These are phyloP conservation scores for Hippocampus mohnikei DNA, from an alignment of 2,113 vertebrate genomes.

Conservation along the genomic window DNA sequence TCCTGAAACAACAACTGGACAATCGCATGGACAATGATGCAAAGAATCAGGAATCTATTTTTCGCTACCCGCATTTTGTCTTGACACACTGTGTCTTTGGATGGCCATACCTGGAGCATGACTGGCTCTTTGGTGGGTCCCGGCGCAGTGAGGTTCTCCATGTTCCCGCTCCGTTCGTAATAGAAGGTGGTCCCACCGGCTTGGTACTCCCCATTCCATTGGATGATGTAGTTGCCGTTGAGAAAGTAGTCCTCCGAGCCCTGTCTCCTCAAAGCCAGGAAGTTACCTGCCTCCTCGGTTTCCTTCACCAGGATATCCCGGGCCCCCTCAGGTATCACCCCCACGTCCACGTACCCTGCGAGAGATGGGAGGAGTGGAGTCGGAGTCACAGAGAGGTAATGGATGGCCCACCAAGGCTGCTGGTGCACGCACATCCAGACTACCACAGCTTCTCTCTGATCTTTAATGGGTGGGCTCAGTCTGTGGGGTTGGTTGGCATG, in stretches of 20 bases:
- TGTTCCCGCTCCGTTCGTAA: constrained; percentile 87
- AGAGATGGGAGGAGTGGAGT: constrained; percentile 32
- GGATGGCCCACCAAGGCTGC: constrained; percentile 67
- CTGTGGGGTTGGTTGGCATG: constrained; percentile 49
- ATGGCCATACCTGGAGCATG: constrained; percentile 87
- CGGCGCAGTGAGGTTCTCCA: constrained; percentile 89
- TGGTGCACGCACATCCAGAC: constrained; percentile 58
- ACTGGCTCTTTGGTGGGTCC: constrained; percentile 88
- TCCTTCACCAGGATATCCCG: constrained; percentile 89
- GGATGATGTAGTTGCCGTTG: constrained; percentile 95
- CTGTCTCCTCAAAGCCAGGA: constrained; percentile 84
- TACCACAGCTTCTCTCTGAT: constrained; percentile 65
- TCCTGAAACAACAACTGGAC: constrained; percentile 91
- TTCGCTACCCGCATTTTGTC: background rate
- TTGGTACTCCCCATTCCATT: constrained; percentile 96
- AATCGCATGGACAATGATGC: constrained; percentile 9
- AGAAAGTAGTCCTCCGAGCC: constrained; percentile 86
- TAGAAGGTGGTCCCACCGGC: constrained; percentile 86
- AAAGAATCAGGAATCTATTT: background rate
- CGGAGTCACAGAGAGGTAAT: constrained; percentile 52
- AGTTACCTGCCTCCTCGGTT: constrained; percentile 88
- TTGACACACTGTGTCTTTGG: background rate
- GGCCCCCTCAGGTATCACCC: constrained; percentile 90
- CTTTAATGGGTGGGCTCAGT: constrained; percentile 66
- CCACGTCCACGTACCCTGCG: constrained; percentile 89